A percentile compares a stretch with the other conserved stretches of the same genome.
Conservation (phyloP, 2,797 vertebrate genomes). For the Coreius guichenoti region DNA sequence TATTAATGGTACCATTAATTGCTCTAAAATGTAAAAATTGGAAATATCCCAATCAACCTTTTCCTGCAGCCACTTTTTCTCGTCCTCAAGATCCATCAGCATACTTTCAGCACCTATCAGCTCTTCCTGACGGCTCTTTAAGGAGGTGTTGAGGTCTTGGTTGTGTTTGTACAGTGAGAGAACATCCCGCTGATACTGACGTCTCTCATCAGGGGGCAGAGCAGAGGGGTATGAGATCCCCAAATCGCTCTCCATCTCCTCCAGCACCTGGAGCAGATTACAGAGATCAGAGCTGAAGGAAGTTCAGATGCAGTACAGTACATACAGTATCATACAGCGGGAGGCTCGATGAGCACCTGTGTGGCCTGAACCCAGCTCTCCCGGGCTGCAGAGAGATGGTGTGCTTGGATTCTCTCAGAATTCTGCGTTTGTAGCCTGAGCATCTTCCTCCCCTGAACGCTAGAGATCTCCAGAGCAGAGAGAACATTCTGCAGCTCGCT, state of each 20-base stretch:
- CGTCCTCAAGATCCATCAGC: constrained; percentile 72
- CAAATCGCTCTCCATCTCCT: constrained; percentile 75
- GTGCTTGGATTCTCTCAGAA: constrained; percentile 67
- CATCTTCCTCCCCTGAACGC: constrained; percentile 76
- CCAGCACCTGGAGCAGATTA: constrained; percentile 69
- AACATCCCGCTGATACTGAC: constrained; percentile 65
- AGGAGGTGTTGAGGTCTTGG: constrained; percentile 61
- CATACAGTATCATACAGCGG: background rate
- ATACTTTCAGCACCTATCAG: constrained; percentile 65
- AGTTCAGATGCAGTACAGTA: background rate
- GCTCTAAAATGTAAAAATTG: background rate
- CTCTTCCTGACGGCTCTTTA: constrained; percentile 75
- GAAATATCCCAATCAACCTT: constrained; percentile 72
- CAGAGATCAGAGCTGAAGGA: constrained; percentile 7
- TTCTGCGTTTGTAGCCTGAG: constrained; percentile 59
- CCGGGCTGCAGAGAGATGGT: constrained; percentile 69
- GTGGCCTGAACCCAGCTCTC: constrained; percentile 72
- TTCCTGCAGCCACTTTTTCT: constrained; percentile 76
- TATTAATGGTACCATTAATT: background rate
- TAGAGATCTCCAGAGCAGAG: constrained; percentile 84
- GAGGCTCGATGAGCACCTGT: constrained; percentile 69
- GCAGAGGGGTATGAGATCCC: constrained; percentile 69
- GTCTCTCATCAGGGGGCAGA: constrained; percentile 61
- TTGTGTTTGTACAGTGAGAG: constrained; percentile 71
- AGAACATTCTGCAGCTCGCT: constrained; percentile 81